These are phyloP conservation scores for Orthosia cruda DNA, from an alignment of 2,888 invertebrate genomes.

Conservation along the genomic window DNA sequence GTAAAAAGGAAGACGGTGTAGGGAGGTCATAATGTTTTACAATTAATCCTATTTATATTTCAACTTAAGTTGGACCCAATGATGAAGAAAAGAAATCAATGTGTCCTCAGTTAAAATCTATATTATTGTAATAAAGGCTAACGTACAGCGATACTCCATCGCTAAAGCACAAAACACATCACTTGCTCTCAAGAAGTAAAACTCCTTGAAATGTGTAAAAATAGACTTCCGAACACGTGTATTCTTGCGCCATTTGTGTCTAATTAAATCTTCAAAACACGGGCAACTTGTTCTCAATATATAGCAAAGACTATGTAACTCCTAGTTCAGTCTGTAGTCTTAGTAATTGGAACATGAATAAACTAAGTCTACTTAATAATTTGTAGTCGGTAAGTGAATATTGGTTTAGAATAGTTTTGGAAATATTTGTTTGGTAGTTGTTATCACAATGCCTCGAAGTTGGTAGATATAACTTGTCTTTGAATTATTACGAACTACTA, in stretches of 20 bases:
- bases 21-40: too few species aligned
- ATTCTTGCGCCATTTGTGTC: neutral
- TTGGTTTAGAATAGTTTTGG: slow-evolving; percentile 12
- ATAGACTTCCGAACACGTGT: neutral
- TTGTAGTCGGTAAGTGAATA: slow-evolving; percentile 1
- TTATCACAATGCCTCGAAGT: neutral
- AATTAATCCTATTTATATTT: too few species aligned
- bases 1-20: too few species aligned
- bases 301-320: neutral
- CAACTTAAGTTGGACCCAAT: too few species aligned
- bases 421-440: neutral
- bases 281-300: slow-evolving; percentile 1
- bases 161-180: too few species aligned
- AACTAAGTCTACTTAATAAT: slow-evolving; percentile 1
- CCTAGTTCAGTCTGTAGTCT: neutral
- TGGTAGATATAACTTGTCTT: neutral
- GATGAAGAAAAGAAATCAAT: too few species aligned
- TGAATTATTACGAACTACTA: neutral
- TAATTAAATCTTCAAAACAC: slow-evolving; percentile 10
- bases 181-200: neutral
- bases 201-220: neutral
- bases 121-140: too few species aligned
- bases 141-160: too few species aligned
- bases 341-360: neutral
- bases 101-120: too few species aligned